Evolutionary conservation across 2,113 vertebrate genomes (phyloP), one percentile per base, ranked within the genome.

Genomic region (Coryphaenoides rupestris): DNA sequence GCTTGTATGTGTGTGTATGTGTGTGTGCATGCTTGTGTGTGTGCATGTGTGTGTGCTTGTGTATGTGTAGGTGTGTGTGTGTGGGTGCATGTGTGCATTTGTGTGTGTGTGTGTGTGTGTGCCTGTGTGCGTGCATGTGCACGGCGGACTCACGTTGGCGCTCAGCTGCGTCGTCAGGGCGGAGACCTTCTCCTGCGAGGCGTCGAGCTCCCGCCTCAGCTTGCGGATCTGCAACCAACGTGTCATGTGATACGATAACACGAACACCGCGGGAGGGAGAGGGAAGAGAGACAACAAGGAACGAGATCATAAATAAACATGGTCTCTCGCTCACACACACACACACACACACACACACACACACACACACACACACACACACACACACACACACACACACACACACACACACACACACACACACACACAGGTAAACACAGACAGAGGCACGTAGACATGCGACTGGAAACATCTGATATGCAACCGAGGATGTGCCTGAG

Each of bases 111-210:
- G 21, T 23, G 16, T 23, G 45, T 24, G 15, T 10, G 14, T 9
- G 12, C 49, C 17, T 23, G 40, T 24, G 15, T 24, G 40, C 23
- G 21, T 47, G n/a, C 40, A 16, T 49, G 17, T 3, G 19, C 3
- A 4, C n/a, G n/a, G n/a, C n/a, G n/a, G 14, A 1, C 96, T 96
- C 85, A 98, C 96, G 16, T 99, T 99, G 56, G 97, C 96, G 55
- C 94, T 96, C 73, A 99, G 82, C 82, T 99, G 97, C 28, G 96
- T 98, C 19, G 97, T 99, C 74, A 99, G 87, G 62, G 97, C 96
- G 0, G 97, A 98, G 65, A 99, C 97, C 60, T 99, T 99, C 54
- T 99, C 97, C 82, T 99, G 97, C 47, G 97, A 99, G 58, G 95
- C 93, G 62, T 99, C 97, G 86, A 99, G 80, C 78, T 99, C 96